Conservation (phyloP, 2,888 invertebrate genomes). For the Agrochola lychnidis region DNA sequence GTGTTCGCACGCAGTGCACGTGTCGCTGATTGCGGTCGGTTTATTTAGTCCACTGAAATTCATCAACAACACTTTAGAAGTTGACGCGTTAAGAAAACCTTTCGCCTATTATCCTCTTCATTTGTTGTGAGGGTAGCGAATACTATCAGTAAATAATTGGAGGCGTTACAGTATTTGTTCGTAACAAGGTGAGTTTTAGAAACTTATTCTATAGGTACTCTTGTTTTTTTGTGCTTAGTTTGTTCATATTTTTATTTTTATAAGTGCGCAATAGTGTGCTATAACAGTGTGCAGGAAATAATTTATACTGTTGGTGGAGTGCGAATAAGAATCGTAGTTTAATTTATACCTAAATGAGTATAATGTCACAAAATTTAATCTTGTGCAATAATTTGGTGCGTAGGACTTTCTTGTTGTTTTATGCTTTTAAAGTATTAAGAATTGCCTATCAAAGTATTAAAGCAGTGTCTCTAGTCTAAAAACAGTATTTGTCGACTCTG, state of each 20-base stretch:
- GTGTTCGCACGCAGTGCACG: constrained; percentile 78
- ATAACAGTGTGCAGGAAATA: background rate
- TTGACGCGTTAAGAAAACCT: constrained; percentile 41
- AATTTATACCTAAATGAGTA: background rate
- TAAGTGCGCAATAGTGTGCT: background rate
- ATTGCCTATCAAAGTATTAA: background rate
- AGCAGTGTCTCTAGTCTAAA: background rate
- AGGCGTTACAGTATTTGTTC: constrained; percentile 77
- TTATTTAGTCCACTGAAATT: constrained; percentile 47
- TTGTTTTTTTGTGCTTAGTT: background rate
- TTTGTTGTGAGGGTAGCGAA: constrained; percentile 68
- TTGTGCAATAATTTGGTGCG: constrained; percentile 57
- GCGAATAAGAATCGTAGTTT: constrained; percentile 12
- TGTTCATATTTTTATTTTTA: background rate
- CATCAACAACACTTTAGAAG: constrained; percentile 45
- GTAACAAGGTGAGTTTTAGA: constrained; percentile 76
- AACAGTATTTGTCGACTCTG: background rate
- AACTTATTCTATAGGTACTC: constrained; percentile 11
- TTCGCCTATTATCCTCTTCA: constrained; percentile 64
- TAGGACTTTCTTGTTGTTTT: constrained; percentile 2
- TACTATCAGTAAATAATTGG: constrained; percentile 66
- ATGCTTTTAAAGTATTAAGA: background rate
- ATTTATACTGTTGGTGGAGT: background rate
- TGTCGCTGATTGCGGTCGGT: constrained; percentile 54
- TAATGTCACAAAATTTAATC: constrained; percentile 43